phyloP scores from a whole-genome alignment of 2,888 invertebrate genomes.

The Agrotis ipsilon region DNA sequence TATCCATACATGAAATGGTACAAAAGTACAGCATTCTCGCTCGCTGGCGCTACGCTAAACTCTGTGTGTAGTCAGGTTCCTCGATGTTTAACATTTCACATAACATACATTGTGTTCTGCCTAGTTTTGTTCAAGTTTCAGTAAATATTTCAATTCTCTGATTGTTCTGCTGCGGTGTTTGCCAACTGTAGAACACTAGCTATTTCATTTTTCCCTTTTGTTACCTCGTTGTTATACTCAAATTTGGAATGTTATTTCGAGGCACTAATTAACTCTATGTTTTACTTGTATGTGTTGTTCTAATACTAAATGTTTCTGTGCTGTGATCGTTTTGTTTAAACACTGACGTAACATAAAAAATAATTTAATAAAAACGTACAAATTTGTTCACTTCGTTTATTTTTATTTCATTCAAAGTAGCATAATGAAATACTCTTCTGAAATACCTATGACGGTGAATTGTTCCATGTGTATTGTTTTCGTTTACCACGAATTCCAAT shows the following conservation, averaged over 20 bases:
- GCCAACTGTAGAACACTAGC: constrained; percentile 58
- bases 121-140: constrained; percentile 67
- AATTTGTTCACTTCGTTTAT: constrained; percentile 15
- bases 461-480: constrained; percentile 38
- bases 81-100: constrained; percentile 66
- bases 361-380: constrained; percentile 1
- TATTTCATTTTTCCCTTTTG: constrained; percentile 62
- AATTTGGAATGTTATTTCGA: constrained; percentile 52
- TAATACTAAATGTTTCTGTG: constrained; percentile 52
- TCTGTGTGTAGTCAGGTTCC: constrained; percentile 63
- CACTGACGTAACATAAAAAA: constrained; percentile 2
- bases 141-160: constrained; percentile 68
- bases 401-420: constrained; percentile 23
- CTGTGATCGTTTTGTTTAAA: constrained; percentile 41
- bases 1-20: constrained; percentile 35
- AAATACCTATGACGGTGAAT: neutral
- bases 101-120: constrained; percentile 65
- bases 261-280: constrained; percentile 64
- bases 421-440: constrained; percentile 11
- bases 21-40: constrained; percentile 51
- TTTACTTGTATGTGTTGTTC: constrained; percentile 50
- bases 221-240: constrained; percentile 43
- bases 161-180: constrained; percentile 65
- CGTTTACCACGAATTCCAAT: constrained; percentile 40
- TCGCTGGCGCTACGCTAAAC: constrained; percentile 58